Evolutionary conservation across 2,888 invertebrate genomes (phyloP).

Genomic region (Amaurobius ferox): DNA sequence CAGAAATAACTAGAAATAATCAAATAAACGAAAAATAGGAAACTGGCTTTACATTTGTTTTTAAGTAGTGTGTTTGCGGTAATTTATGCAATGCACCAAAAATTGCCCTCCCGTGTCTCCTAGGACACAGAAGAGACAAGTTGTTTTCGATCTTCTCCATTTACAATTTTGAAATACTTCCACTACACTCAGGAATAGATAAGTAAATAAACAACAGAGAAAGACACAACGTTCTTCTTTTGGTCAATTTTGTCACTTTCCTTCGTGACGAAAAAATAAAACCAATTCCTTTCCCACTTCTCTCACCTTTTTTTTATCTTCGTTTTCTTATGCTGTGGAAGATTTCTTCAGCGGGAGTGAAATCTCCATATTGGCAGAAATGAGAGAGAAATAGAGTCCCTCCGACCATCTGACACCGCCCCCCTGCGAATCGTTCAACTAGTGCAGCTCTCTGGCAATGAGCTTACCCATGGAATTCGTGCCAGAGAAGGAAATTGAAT

Average conservation of each 20-base stretch:
- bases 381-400: background rate
- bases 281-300: conserved; percentile 49
- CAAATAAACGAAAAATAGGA: conserved; percentile 23
- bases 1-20: conserved; percentile 69
- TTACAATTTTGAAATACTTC: conserved; percentile 63
- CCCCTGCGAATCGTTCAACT: conserved; percentile 4
- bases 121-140: conserved; percentile 22
- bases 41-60: conserved; percentile 51
- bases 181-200: conserved; percentile 37
- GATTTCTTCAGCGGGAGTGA: conserved; percentile 13
- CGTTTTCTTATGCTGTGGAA: background rate
- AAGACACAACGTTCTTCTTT: conserved; percentile 38
- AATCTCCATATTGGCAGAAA: conserved; percentile 63
- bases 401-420: conserved; percentile 44
- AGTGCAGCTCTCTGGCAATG: conserved; percentile 35
- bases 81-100: conserved; percentile 64
- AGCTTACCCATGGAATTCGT: conserved; percentile 23
- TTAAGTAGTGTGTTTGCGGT: conserved; percentile 58
- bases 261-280: conserved; percentile 50
- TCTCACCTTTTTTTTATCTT: conserved; percentile 23
- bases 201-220: conserved; percentile 56
- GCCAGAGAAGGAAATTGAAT: conserved; percentile 48
- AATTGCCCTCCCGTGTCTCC: conserved; percentile 64
- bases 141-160: background rate
- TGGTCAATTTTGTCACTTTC: conserved; percentile 67